Conservation (phyloP, 2,888 invertebrate genomes). For the Diarsia mendica region DNA sequence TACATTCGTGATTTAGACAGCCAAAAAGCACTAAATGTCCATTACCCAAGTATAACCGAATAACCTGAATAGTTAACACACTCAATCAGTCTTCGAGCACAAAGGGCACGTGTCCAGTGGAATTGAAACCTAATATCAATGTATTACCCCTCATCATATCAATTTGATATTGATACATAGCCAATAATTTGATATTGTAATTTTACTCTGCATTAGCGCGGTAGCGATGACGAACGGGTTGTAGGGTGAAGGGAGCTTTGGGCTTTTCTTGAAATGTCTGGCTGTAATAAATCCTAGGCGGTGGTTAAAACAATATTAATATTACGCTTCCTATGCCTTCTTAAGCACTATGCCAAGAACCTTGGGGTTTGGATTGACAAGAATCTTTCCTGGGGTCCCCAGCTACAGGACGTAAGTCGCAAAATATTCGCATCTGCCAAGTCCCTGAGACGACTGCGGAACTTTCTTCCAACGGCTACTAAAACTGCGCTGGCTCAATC, state of each 20-base stretch:
- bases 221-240: constrained; percentile 48
- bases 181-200: constrained; percentile 68
- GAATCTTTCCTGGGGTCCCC: no score
- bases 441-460: no score
- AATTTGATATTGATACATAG: constrained; percentile 62
- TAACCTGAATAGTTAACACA: constrained; percentile 21
- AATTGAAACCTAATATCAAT: constrained; percentile 58
- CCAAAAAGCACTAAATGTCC: constrained; percentile 20
- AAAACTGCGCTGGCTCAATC: no score
- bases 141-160: constrained; percentile 56
- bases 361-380: no score
- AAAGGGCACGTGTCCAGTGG: constrained; percentile 52
- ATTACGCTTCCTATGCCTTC: no score
- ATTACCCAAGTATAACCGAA: constrained; percentile 25
- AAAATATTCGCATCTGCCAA: no score
- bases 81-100: constrained; percentile 42
- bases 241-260: background rate
- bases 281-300: no score
- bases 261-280: constrained; percentile 11
- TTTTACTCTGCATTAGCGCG: constrained; percentile 64
- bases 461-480: no score
- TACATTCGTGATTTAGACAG: no score
- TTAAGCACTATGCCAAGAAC: no score
- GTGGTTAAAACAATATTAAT: no score
- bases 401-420: no score